phyloP scores from a whole-genome alignment of 2,888 invertebrate genomes.

The Drosophila subquinaria region DNA sequence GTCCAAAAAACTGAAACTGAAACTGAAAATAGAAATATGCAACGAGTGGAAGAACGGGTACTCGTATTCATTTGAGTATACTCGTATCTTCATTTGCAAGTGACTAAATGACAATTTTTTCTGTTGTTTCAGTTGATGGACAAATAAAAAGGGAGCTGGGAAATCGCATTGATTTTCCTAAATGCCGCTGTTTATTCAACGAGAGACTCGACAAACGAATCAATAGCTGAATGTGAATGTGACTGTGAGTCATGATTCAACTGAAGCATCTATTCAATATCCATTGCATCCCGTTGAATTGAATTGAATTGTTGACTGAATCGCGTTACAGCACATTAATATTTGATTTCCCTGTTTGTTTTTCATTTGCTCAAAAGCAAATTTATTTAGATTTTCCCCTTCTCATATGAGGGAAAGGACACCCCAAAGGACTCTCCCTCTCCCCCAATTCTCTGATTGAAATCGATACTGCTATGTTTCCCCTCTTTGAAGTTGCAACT shows the following conservation, averaged over 20 bases:
- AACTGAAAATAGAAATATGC: slow-evolving; percentile 16
- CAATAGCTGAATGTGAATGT: slow-evolving; percentile 20
- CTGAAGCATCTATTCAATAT: slow-evolving; percentile 48
- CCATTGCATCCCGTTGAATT: slow-evolving; percentile 4
- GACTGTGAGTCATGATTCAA: slow-evolving; percentile 35
- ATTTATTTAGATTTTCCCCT: slow-evolving; percentile 65
- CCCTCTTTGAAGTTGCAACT: slow-evolving; percentile 43
- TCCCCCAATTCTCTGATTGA: slow-evolving; percentile 2
- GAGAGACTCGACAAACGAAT: slow-evolving; percentile 39
- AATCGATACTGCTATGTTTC: slow-evolving; percentile 60
- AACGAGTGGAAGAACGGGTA: slow-evolving; percentile 5
- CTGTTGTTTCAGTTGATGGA: slow-evolving; percentile 37
- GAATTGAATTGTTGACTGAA: slow-evolving; percentile 41
- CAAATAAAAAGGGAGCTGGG: slow-evolving; percentile 41
- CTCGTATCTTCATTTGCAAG: slow-evolving; percentile 51
- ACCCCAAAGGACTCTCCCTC: slow-evolving; percentile 13
- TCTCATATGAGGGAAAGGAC: slow-evolving; percentile 15
- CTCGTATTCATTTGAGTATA: slow-evolving; percentile 1
- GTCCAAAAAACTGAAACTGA: slow-evolving; percentile 5
- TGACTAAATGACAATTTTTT: slow-evolving; percentile 67
- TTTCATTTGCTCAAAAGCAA: slow-evolving; percentile 76
- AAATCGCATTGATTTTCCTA: slow-evolving; percentile 63
- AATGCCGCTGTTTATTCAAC: slow-evolving; percentile 57
- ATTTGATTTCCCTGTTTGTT: slow-evolving; percentile 81
- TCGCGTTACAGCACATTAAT: slow-evolving; percentile 76